Evolutionary conservation across 35 echinoderm and acorn worm genomes (phyloP), one percentile per base, ranked within the genome.

Genomic region (Ptychodera flava): DNA sequence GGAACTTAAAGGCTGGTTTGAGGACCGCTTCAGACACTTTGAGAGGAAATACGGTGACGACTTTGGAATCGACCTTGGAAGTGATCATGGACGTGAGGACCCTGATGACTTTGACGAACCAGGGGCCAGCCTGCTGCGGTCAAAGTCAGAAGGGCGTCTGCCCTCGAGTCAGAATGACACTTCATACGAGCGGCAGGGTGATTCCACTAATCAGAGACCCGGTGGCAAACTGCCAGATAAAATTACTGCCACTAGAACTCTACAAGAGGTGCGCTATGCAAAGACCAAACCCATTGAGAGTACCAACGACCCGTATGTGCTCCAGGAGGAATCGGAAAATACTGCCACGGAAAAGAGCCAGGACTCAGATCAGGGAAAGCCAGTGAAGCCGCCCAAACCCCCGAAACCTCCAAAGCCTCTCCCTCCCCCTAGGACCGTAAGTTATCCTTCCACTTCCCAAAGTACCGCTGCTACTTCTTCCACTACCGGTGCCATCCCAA

Each of bases 1-100:
- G 0, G 96, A 99, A 52, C 85, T 99, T 33, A 94, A 89, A 37
- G 37, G 78, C 30, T 94, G 91, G 90, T 89, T 99, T 79, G 90
- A 90, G 77, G 85, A 87, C 45, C 45, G 45, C 6, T 64, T 64
- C 22, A 64, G 22, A 64, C 45, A 64, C 45, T 64, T 64, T 64
- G 45, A 64, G 45, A 64, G 45, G 22, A 64, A 64, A 22, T 64
- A 64, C 22, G 45, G 45, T 64, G 45, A 64, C 22, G 45, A 64
- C 22, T 64, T 22, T 12, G 22, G 6, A 12, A 64, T 64, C 6
- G 45, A 64, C 45, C 6, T 6, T 12, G 22, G 6, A 22, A 64
- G 45, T 64, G 45, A 64, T 22, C 45, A 6, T 22, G 45, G 45
- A 64, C 45, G 22, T 12, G 45, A 64, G 6, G 45, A 64, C 22